phyloP scores from a whole-genome alignment of 2,113 vertebrate species.

The Rana temporaria region DNA sequence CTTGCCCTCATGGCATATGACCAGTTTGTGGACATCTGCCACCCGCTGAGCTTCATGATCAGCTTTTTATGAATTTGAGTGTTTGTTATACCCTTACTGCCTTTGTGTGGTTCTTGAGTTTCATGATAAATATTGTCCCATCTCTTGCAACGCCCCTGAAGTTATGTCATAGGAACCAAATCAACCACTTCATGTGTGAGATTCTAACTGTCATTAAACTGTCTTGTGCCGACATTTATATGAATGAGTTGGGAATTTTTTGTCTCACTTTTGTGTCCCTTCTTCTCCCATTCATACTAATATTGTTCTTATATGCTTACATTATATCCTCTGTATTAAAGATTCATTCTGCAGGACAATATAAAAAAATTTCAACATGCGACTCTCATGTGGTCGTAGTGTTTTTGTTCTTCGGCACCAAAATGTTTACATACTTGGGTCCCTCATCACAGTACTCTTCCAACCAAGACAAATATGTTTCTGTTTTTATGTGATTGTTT shows the following conservation, averaged over 20 bases:
- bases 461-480: neutral
- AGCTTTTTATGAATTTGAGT: constrained; percentile 34
- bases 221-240: neutral
- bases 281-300: neutral
- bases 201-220: neutral
- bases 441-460: constrained; percentile 3
- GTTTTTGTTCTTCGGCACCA: neutral
- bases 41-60: constrained; percentile 44
- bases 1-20: constrained; percentile 52
- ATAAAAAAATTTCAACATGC: constrained; percentile 5
- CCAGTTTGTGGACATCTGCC: constrained; percentile 51
- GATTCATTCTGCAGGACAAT: neutral
- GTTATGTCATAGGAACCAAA: neutral
- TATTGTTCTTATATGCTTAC: neutral
- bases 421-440: neutral
- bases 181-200: constrained; percentile 29
- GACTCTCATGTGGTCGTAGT: neutral
- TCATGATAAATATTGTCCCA: constrained; percentile 1
- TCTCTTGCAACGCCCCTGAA: neutral
- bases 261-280: neutral
- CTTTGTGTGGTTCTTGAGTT: constrained; percentile 48
- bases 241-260: neutral
- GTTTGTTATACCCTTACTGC: neutral
- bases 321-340: constrained; percentile 8
- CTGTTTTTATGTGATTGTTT: constrained; percentile 22